A percentile compares a stretch with the other conserved stretches of the same genome.
Conservation (phyloP, 2,888 invertebrate species). For the Incurvaria masculella region DNA sequence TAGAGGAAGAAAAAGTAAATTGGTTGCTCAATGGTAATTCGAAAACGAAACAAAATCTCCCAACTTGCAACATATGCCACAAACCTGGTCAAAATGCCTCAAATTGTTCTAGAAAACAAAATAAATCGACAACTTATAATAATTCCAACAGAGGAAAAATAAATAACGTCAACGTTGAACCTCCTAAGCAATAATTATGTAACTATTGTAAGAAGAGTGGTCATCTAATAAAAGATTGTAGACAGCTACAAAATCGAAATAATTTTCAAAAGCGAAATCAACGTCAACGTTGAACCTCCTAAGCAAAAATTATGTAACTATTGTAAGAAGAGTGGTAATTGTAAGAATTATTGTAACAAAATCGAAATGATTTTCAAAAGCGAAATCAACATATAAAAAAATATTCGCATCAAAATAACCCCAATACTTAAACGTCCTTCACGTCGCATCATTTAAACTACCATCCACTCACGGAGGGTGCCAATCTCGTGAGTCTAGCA, state of each 20-base stretch:
- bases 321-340: background rate
- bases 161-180: too few relatives aligned
- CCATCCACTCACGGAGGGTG: background rate
- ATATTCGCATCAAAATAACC: too few relatives aligned
- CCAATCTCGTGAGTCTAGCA: background rate
- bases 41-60: background rate
- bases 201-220: slow-evolving; percentile 2
- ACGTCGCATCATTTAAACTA: too few relatives aligned
- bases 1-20: slow-evolving; percentile 2
- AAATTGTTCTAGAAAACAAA: background rate
- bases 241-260: background rate
- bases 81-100: slow-evolving; percentile 1
- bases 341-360: background rate
- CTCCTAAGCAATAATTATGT: background rate
- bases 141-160: background rate
- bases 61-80: background rate
- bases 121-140: background rate
- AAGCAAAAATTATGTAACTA: background rate
- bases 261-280: background rate
- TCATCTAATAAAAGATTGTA: background rate
- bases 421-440: too few relatives aligned
- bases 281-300: background rate
- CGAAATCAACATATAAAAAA: background rate
- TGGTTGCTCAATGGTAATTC: background rate
- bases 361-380: background rate